A percentile compares a stretch with the other conserved stretches of the same genome.
Conservation (phyloP, 2,888 invertebrate genomes). For the Patella pellucida region DNA sequence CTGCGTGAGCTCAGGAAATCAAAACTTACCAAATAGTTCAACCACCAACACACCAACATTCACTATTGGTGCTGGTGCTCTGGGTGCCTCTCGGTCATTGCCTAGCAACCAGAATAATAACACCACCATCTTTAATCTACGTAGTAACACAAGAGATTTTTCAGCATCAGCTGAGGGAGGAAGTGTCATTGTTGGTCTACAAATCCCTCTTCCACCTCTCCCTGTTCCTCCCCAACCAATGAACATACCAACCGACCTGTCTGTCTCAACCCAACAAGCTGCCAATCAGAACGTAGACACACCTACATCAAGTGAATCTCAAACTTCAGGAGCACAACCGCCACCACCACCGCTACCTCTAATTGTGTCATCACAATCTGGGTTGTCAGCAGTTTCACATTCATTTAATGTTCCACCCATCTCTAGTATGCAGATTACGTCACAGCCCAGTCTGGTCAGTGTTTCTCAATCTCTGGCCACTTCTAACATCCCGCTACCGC, state of each 20-base stretch:
- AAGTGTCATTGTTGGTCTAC: constrained; percentile 1
- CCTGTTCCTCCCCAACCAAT: constrained; percentile 11
- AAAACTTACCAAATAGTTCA: background rate
- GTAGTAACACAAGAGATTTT: background rate
- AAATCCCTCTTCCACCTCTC: constrained; percentile 1
- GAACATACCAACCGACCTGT: background rate
- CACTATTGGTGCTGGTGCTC: constrained; percentile 11
- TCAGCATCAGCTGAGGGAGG: background rate
- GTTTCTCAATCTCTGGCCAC: no score
- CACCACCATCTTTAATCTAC: background rate
- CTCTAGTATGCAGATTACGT: no score
- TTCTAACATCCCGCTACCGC: no score
- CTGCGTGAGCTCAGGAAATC: background rate
- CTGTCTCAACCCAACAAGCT: constrained; percentile 21
- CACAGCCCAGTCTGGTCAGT: no score
- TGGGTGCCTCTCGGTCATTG: constrained; percentile 25
- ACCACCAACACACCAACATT: background rate
- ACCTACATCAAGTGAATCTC: constrained; percentile 9
- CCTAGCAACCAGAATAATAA: constrained; percentile 22
- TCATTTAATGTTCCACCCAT: no score
- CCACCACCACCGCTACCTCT: background rate
- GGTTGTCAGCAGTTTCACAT: no score
- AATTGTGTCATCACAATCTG: no score
- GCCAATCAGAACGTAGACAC: constrained; percentile 29
- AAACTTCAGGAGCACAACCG: background rate